These are phyloP conservation scores for Drosophila sturtevanti DNA, from an alignment of 1,140 invertebrate species.

Conservation along the genomic window DNA sequence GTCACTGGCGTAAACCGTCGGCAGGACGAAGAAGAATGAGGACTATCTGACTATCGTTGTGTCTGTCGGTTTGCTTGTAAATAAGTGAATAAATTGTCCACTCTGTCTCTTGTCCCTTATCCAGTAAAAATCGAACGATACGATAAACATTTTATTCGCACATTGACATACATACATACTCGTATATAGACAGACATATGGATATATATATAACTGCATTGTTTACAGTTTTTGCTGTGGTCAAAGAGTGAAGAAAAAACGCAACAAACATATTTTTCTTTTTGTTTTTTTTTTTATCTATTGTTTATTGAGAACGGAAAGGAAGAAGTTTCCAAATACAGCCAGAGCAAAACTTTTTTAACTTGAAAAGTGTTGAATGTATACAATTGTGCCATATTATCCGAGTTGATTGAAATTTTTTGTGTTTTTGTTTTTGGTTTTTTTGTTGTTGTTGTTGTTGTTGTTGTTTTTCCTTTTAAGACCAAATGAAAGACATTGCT, in stretches of 20 bases:
- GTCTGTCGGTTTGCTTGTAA: conserved; percentile 54
- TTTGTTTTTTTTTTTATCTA: not conserved
- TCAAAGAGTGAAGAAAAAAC: conserved; percentile 6
- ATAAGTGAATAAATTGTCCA: conserved; percentile 64
- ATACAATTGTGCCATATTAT: not conserved
- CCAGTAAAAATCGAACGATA: conserved; percentile 4
- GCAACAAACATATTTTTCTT: not conserved
- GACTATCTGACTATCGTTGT: conserved; percentile 41
- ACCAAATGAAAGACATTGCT: not conserved
- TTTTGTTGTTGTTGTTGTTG: too few species aligned
- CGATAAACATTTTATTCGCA: conserved; percentile 11
- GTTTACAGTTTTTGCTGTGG: not conserved
- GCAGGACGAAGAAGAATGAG: conserved; percentile 14
- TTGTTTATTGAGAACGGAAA: conserved; percentile 6
- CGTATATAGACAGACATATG: not conserved
- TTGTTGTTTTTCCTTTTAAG: not conserved
- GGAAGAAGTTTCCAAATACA: not conserved
- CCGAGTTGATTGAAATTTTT: not conserved
- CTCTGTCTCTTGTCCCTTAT: not conserved
- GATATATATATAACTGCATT: not conserved
- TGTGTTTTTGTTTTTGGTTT: not conserved
- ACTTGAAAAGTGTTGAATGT: not conserved
- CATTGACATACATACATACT: not conserved
- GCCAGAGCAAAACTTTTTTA: not conserved
- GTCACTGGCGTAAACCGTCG: conserved; percentile 41